phyloP scores from a whole-genome alignment of 2,888 invertebrate genomes.

The Melinopterus prodromus region DNA sequence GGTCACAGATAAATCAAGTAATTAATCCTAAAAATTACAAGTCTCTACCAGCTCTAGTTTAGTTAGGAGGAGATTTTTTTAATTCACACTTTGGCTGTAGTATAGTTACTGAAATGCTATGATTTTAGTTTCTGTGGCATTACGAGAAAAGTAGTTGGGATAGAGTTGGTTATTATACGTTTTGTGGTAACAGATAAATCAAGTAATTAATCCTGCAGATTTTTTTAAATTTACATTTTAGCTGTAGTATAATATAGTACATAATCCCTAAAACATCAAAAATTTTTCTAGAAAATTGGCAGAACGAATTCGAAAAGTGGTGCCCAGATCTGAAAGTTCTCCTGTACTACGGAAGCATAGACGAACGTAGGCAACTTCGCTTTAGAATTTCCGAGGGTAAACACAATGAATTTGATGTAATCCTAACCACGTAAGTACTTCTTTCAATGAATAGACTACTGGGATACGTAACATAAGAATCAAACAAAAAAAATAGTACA shows the following conservation, averaged over 20 bases:
- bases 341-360: slow-evolving; percentile 88
- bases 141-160: background rate
- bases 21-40: no score
- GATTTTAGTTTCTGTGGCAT: no score
- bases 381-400: slow-evolving; percentile 78
- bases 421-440: slow-evolving; percentile 83
- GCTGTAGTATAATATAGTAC: background rate
- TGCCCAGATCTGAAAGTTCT: slow-evolving; percentile 81
- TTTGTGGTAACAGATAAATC: no score
- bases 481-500: background rate
- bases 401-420: slow-evolving; percentile 79
- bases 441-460: no score
- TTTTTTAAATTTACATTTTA: background rate
- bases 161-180: background rate
- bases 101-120: no score
- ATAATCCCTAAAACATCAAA: background rate
- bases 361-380: slow-evolving; percentile 82
- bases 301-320: slow-evolving; percentile 79
- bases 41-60: no score
- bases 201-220: background rate
- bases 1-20: no score
- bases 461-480: background rate
- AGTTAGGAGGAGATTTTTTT: no score
- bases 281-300: slow-evolving; percentile 78
- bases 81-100: no score